phyloP scores from a whole-genome alignment of 2,888 invertebrate species.

The Dolichopus griseipennis region DNA sequence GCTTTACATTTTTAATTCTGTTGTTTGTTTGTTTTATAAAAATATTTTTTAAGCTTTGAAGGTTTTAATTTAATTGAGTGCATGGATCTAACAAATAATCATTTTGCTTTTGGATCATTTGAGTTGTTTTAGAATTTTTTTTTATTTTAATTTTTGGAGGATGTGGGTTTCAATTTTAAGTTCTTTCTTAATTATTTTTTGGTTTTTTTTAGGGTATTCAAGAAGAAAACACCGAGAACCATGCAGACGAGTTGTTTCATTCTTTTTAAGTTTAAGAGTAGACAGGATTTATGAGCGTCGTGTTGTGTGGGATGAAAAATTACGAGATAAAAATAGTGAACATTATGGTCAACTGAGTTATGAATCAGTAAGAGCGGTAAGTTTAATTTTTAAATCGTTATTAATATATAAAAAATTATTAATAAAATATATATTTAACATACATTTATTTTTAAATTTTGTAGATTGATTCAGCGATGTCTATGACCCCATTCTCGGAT shows the following conservation, averaged over 20 bases:
- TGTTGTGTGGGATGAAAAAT: conserved; percentile 66
- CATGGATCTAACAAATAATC: neutral
- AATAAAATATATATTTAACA: conserved; percentile 11
- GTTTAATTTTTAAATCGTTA: conserved; percentile 30
- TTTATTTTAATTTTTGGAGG: neutral
- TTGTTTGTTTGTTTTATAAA: conserved; percentile 2
- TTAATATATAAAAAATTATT: neutral
- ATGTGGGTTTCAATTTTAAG: neutral
- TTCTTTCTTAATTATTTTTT: neutral
- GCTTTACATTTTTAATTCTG: neutral
- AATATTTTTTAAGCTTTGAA: neutral
- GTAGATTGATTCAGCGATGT: conserved; percentile 84
- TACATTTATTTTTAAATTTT: no score
- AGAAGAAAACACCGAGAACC: conserved; percentile 64
- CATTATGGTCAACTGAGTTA: conserved; percentile 73
- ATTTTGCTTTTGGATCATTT: neutral
- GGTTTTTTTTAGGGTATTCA: conserved; percentile 46
- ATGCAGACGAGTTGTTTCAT: conserved; percentile 67
- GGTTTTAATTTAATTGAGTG: neutral
- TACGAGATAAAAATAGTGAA: conserved; percentile 68
- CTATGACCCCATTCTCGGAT: conserved; percentile 83
- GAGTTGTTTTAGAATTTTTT: neutral
- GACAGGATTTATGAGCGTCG: conserved; percentile 73
- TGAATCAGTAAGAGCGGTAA: conserved; percentile 79
- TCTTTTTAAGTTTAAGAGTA: conserved; percentile 69